Conservation (phyloP, 1,140 invertebrate species). For the Diorhabda sublineata region DNA sequence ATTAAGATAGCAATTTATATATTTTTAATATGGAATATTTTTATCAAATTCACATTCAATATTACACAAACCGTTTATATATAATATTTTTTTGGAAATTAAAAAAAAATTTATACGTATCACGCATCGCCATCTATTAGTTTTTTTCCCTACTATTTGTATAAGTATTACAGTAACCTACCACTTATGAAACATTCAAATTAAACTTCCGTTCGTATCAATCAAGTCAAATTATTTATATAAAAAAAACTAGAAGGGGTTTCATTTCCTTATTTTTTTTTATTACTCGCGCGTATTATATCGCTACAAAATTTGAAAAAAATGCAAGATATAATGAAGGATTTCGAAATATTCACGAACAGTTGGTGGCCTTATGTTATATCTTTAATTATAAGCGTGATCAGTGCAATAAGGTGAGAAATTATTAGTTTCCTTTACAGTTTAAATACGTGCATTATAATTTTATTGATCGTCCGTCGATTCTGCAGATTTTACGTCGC, state of each 20-base stretch:
- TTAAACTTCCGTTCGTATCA: neutral
- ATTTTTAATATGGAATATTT: too few relatives aligned
- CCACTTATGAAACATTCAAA: neutral
- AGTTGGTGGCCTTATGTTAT: conserved; percentile 37
- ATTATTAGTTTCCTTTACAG: conserved; percentile 7
- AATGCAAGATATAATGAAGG: conserved; percentile 21
- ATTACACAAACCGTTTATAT: too few relatives aligned
- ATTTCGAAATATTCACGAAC: conserved; percentile 24
- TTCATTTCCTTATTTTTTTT: neutral
- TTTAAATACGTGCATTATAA: neutral
- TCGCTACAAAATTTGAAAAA: neutral
- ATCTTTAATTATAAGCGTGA: conserved; percentile 33
- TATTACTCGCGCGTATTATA: too few relatives aligned
- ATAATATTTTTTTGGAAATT: too few relatives aligned
- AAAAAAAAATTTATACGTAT: too few relatives aligned
- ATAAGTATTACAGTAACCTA: too few relatives aligned
- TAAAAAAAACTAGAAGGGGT: neutral
- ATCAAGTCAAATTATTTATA: neutral
- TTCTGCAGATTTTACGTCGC: conserved; percentile 46
- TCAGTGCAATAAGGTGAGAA: conserved; percentile 36
- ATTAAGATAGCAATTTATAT: too few relatives aligned
- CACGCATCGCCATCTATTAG: too few relatives aligned
- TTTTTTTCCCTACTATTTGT: too few relatives aligned
- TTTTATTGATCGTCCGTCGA: neutral
- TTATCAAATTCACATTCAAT: too few relatives aligned